Evolutionary conservation across 92 coral and sea anemone species (phyloP), one percentile per base, ranked within the genome.

Genomic region (Epizoanthus stellaris): DNA sequence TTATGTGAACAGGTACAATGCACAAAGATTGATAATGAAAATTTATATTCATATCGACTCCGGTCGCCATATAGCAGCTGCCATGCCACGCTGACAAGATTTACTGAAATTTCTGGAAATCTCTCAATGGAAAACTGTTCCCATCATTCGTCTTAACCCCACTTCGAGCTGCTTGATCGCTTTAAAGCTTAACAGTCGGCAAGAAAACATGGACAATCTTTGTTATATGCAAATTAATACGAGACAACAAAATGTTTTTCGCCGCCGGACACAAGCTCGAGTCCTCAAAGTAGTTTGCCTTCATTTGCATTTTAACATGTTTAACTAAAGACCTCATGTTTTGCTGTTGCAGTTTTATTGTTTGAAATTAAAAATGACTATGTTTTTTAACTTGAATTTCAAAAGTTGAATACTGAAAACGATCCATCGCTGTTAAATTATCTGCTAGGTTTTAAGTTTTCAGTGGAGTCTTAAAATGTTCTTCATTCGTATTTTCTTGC

Each of bases 291-390:
- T 21, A 14, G 10, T 4, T 68, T 16, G 16, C 73, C 12, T 9
- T 68, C 1, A 68, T 68, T 68, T 68, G 73, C 73, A 68, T 68
- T 68, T 68, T 68, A 68, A 17, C 73, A 25, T 34, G 73, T 43
- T 68, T 34, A 25, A 68, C 73, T 68, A 40, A 17, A 52, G 49
- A 68, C 38, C 15, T 34, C 73, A 43, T 36, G 17, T 14, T 25
- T 68, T 68, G 73, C 21, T 68, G 72, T 40, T 68, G 30, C n/a
- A 15, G 70, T 9, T 66, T 25, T 66, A 11, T 23, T 66, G 17
- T 30, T 25, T 25, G 16, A 3, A 11, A 66, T 4, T 5, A 66
- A 66, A 66, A 30, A 5, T n/a, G 6, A 17, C 66, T 61, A 15
- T 15, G 9, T 61, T 61, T 61, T 25, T 15, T 0, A 68, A 40